Evolutionary conservation across 2,888 invertebrate genomes (phyloP).

Genomic region (Pristionchus exspectatus): DNA sequence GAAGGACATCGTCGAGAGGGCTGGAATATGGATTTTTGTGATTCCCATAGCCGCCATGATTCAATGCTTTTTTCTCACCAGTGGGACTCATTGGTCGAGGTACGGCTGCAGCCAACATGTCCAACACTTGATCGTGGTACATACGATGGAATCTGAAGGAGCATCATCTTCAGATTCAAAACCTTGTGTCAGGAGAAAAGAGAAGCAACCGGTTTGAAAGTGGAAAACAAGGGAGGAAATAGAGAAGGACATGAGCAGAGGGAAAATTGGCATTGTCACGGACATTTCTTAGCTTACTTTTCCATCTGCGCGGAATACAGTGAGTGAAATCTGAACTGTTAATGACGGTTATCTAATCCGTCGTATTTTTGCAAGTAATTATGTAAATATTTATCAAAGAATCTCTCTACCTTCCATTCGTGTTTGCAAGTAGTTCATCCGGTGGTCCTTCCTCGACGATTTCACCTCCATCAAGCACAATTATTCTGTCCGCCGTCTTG

Average conservation of each 20-base stretch:
- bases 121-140: conserved; percentile 53
- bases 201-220: neutral
- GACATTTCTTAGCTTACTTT: neutral
- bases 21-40: neutral
- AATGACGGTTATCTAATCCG: neutral
- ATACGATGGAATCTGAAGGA: conserved; percentile 50
- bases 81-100: conserved; percentile 6
- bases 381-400: neutral
- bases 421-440: conserved; percentile 71
- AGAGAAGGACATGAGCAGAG: conserved; percentile 58
- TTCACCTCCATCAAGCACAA: conserved; percentile 74
- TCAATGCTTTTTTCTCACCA: neutral
- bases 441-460: conserved; percentile 76
- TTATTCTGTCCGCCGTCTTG: conserved; percentile 74
- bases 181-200: no score
- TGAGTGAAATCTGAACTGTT: neutral
- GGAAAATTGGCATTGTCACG: conserved; percentile 60
- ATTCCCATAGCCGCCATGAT: neutral
- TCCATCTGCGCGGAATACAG: neutral
- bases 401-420: conserved; percentile 61
- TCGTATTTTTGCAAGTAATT: no score
- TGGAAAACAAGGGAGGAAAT: neutral
- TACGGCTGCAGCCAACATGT: conserved; percentile 39
- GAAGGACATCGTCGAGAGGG: conserved; percentile 45
- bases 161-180: neutral